Conservation (phyloP, 2,113 vertebrate genomes). For the Heteronetta atricapilla region DNA sequence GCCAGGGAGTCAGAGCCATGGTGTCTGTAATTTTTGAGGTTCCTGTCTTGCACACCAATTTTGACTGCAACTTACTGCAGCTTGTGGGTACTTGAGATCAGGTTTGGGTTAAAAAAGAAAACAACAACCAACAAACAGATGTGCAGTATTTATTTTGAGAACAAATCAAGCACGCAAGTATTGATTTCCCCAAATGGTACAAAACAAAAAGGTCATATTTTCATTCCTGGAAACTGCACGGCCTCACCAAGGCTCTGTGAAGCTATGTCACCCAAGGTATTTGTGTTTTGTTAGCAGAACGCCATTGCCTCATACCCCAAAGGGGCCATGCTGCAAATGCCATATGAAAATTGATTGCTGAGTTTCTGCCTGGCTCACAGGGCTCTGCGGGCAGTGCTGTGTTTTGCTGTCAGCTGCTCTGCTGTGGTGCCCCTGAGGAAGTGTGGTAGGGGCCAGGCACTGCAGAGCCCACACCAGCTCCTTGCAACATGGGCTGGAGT, state of each 20-base stretch:
- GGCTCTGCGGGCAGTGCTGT: neutral
- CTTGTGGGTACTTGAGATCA: neutral
- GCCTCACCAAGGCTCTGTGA: neutral
- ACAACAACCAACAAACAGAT: neutral
- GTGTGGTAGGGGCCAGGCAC: fast-evolving
- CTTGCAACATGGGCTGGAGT: neutral
- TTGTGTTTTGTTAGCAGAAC: neutral
- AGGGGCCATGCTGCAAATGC: neutral
- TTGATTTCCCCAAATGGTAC: constrained; percentile 23
- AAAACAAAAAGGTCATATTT: constrained; percentile 2
- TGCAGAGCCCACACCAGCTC: fast-evolving
- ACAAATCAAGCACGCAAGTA: neutral
- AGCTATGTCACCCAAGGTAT: neutral
- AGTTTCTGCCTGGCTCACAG: neutral
- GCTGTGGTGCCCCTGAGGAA: neutral
- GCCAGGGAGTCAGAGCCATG: neutral
- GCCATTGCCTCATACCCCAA: neutral
- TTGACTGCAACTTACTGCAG: neutral
- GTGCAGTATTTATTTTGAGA: constrained; percentile 24
- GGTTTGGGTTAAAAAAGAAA: neutral
- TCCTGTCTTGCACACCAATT: neutral
- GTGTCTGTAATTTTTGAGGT: neutral
- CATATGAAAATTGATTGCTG: neutral
- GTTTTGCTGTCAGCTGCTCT: fast-evolving
- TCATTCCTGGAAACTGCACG: neutral